Base-by-base conservation (phyloP, 2,113 vertebrate species). In the Hypomesus transpacificus region DNA sequence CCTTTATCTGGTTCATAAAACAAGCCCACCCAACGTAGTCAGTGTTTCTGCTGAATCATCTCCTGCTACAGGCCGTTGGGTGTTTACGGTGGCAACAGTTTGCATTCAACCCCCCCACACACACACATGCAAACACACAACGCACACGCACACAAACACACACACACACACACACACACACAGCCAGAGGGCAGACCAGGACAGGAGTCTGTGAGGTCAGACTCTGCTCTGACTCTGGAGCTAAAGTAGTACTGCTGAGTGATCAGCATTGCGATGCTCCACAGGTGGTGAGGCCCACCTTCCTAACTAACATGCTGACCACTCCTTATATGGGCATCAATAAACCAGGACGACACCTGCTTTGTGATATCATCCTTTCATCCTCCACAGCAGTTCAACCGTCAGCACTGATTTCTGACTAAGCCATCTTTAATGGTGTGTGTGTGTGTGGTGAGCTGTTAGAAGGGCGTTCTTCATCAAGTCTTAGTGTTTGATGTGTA, bases 341-440 rank as follows among this genome's bases (percentile, higher is more conserved):
- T 61, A 26, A 26, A 61, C 14, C 24, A 6, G 59, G 26, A n/a
- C n/a, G 59, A 28, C 59, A 28, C 59, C 14, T 61, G 22, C 59
- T 28, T 24, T 8, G 59, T 61, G 59, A 61, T 17, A 24, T 61
- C 59, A 61, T 61, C 26, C 59, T 61, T 61, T 61, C 59, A 61
- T 28, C 21, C 31, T 61, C 24, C 14, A 21, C 14, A n/a, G n/a
- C 16, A 56, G 24, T 22, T 24, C 26, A 24, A 26, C 59, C 26
- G 59, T 24, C 26, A 26, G 21, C 26, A 28, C 14, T 61, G 59
- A 16, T 61, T 61, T 26, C 59, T 61, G 59, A 61, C 59, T 61
- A 61, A 61, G 59, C 24, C 14, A 26, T 22, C 59, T 61, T 61
- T 46, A 46, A 46, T 46, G 9, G 39, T 46, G 9, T 46, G 39